These are phyloP conservation scores for Malachius bipustulatus DNA, from an alignment of 2,888 invertebrate species.

Conservation along the genomic window DNA sequence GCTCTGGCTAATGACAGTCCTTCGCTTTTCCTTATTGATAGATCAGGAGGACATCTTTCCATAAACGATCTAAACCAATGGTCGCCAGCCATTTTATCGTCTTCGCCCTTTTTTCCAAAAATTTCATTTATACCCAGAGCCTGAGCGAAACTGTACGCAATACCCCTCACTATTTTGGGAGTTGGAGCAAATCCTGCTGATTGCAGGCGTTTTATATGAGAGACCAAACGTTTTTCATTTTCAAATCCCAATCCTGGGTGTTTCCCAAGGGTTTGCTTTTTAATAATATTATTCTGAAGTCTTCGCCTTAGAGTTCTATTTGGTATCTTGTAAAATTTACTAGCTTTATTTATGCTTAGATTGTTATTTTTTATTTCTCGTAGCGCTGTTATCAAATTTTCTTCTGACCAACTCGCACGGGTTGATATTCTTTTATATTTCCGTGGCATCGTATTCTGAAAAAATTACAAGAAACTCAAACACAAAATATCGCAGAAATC, in stretches of 20 bases:
- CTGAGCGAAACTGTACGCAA: slow-evolving; percentile 1
- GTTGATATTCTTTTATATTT: slow-evolving; percentile 1
- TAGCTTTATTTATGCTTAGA: background rate
- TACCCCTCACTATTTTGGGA: background rate
- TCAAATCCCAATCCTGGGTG: slow-evolving; percentile 2
- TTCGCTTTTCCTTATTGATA: slow-evolving; percentile 3
- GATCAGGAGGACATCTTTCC: background rate
- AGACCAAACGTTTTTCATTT: slow-evolving; percentile 1
- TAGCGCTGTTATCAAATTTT: slow-evolving; percentile 1
- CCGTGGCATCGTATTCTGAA: slow-evolving; percentile 2
- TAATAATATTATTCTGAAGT: background rate
- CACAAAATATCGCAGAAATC: too few species aligned
- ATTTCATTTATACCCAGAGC: background rate
- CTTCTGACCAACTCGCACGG: slow-evolving; percentile 2
- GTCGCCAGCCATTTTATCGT: background rate
- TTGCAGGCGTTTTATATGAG: slow-evolving; percentile 2
- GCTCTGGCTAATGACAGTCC: background rate
- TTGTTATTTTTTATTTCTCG: slow-evolving; percentile 1
- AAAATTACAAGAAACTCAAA: background rate
- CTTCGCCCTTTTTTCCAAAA: slow-evolving; percentile 1
- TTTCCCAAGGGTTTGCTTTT: background rate
- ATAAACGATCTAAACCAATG: slow-evolving; percentile 3
- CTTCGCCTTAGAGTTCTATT: slow-evolving; percentile 1
- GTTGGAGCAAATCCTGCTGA: slow-evolving; percentile 1
- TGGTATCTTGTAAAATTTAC: background rate